phyloP scores from a whole-genome alignment of 2,113 vertebrate genomes.

The Penelope pileata region DNA sequence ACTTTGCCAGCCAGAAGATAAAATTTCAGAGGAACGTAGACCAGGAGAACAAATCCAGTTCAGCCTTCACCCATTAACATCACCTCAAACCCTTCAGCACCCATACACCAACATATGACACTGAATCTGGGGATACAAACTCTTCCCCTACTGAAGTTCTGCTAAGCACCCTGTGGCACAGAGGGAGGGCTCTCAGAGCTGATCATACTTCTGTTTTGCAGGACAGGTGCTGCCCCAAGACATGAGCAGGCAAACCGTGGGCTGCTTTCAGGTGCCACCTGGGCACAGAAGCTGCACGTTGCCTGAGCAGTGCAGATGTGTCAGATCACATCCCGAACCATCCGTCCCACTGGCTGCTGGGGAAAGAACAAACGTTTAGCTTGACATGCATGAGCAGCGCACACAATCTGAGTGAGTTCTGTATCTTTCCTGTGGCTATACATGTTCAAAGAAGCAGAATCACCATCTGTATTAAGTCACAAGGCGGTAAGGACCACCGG shows the following conservation, averaged over 20 bases:
- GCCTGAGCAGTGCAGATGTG: rapidly evolving
- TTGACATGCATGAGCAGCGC: neutral
- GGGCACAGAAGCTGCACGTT: neutral
- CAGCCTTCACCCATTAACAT: neutral
- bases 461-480: neutral
- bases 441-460: neutral
- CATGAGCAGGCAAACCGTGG: neutral
- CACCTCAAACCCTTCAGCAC: neutral
- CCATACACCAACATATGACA: rapidly evolving
- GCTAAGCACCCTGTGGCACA: rapidly evolving
- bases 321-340: neutral
- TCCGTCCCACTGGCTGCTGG: neutral
- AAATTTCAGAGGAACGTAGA: neutral
- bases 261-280: neutral
- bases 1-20: neutral
- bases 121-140: neutral
- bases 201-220: too few species aligned
- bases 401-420: rapidly evolving
- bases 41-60: neutral
- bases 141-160: neutral
- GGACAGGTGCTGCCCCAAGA: neutral
- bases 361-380: rapidly evolving
- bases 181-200: rapidly evolving
- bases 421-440: neutral
- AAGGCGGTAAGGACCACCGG: neutral